Percentiles rank a stretch among this genome's conserved stretches.
Evolutionary conservation across 2,888 invertebrate genomes (phyloP).

Genomic region (Willowsia nigromaculata): DNA sequence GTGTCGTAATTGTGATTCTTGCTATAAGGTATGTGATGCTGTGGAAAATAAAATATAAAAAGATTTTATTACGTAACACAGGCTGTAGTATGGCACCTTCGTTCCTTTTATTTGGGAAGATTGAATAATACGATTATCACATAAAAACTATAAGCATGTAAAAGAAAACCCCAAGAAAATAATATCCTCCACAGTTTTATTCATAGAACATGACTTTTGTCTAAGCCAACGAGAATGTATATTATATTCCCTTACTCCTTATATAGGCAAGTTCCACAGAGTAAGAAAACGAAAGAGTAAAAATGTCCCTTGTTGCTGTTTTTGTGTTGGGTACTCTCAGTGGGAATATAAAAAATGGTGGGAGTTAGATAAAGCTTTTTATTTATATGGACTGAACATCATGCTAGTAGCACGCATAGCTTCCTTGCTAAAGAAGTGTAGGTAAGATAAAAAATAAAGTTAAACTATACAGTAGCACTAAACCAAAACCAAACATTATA

Average conservation of each 20-base stretch:
- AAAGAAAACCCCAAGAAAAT: background rate
- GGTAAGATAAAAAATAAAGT: background rate
- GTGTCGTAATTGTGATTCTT: conserved; percentile 5
- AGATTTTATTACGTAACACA: background rate
- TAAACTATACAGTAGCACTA: background rate
- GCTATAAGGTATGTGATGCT: background rate
- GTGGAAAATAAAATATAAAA: background rate
- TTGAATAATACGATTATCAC: conserved; percentile 14
- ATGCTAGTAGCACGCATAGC: background rate
- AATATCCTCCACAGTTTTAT: conserved; percentile 23
- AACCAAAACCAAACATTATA: background rate
- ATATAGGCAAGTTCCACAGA: background rate
- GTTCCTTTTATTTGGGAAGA: background rate
- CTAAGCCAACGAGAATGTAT: background rate
- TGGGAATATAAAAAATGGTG: conserved; percentile 30
- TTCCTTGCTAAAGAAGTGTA: background rate
- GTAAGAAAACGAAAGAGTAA: conserved; percentile 2
- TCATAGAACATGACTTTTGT: conserved; percentile 39
- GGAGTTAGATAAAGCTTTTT: background rate
- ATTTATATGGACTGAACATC: background rate
- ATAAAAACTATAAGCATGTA: conserved; percentile 1
- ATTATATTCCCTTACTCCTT: background rate
- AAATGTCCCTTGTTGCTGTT: conserved; percentile 49
- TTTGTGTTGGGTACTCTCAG: conserved; percentile 2
- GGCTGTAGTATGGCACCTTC: background rate